phyloP scores from a whole-genome alignment of 2,888 invertebrate species.

The Oligia fasciuncula region DNA sequence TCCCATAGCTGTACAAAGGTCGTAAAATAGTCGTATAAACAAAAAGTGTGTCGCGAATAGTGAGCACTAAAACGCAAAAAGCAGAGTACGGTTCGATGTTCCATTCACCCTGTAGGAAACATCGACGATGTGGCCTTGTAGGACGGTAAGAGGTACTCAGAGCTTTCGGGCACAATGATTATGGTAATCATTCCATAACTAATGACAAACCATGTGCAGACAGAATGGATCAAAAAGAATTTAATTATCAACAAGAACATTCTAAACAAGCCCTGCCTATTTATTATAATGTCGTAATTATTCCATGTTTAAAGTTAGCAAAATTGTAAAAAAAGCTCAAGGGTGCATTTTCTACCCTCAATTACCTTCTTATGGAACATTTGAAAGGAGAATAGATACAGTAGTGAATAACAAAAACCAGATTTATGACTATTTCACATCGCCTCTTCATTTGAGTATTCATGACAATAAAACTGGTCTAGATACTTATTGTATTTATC shows the following conservation, averaged over 20 bases:
- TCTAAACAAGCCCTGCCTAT: background rate
- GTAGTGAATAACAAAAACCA: background rate
- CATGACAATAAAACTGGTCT: background rate
- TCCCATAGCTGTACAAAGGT: constrained; percentile 36
- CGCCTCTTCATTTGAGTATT: background rate
- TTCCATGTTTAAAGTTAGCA: background rate
- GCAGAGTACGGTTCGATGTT: constrained; percentile 37
- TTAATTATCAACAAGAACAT: background rate
- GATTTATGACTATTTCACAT: background rate
- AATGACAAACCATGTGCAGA: constrained; percentile 7
- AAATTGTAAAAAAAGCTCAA: background rate
- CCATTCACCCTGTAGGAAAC: constrained; percentile 8
- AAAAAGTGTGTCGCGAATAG: constrained; percentile 57
- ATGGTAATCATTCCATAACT: constrained; percentile 13
- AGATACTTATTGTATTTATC: background rate
- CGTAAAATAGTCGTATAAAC: constrained; percentile 57
- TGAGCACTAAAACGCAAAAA: constrained; percentile 57
- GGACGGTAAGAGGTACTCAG: constrained; percentile 6
- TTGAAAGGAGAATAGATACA: background rate
- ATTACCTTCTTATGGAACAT: background rate
- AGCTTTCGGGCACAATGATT: constrained; percentile 12
- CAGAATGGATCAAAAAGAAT: background rate
- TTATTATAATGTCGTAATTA: background rate
- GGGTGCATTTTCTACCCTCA: background rate
- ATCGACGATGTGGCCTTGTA: constrained; percentile 20